These are phyloP conservation scores for Tetramorium parvispinum DNA, from an alignment of 1,140 invertebrate genomes.

Conservation along the genomic window DNA sequence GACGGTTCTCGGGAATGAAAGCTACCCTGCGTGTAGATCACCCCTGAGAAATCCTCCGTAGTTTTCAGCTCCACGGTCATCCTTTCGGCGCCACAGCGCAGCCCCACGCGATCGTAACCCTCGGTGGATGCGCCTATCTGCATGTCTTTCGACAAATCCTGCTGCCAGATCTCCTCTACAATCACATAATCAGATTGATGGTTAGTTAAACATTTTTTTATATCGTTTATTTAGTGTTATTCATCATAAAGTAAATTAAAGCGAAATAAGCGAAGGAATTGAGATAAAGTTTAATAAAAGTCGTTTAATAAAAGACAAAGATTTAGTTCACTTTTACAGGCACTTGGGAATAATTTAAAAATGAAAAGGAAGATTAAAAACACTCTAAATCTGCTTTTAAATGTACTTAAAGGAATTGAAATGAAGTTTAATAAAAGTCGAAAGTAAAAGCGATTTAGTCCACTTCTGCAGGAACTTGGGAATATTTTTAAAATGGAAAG, in stretches of 20 bases:
- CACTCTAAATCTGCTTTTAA: background rate
- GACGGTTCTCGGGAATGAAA: slow-evolving; percentile 86
- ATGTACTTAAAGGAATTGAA: no score
- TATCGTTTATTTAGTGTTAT: background rate
- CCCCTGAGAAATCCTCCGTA: slow-evolving; percentile 87
- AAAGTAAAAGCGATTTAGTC: background rate
- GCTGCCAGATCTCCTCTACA: slow-evolving; percentile 85
- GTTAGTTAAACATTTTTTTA: no score
- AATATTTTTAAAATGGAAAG: background rate
- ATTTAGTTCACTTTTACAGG: background rate
- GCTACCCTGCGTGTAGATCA: slow-evolving; percentile 88
- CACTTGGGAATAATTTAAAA: background rate
- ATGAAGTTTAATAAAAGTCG: background rate
- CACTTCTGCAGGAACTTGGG: background rate
- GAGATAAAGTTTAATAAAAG: background rate
- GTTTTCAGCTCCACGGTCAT: slow-evolving; percentile 86
- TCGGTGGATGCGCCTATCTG: slow-evolving; percentile 86
- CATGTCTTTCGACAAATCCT: slow-evolving; percentile 86
- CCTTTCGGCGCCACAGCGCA: slow-evolving; percentile 86
- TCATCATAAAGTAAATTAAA: background rate
- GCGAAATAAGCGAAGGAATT: background rate
- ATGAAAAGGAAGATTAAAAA: background rate
- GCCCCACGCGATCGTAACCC: slow-evolving; percentile 86
- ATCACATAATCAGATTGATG: background rate
- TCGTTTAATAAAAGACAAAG: background rate